Conservation (phyloP, 1,140 invertebrate genomes). For the Chymomyza costata region DNA sequence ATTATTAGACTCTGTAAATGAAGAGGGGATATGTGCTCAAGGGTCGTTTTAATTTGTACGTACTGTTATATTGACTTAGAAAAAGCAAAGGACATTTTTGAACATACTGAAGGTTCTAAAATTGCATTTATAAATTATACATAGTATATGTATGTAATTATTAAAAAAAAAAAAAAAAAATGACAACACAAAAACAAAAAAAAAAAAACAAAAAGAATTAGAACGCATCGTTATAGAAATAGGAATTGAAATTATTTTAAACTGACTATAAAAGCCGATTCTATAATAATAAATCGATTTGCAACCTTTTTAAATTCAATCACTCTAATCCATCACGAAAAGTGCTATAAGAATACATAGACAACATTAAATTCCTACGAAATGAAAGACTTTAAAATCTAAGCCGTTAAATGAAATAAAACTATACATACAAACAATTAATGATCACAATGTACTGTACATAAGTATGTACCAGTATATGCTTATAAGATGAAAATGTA, state of each 20-base stretch:
- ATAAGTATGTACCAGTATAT: conserved; percentile 17
- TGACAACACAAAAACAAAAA: conserved; percentile 11
- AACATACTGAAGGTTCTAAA: conserved; percentile 72
- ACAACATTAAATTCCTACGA: conserved; percentile 74
- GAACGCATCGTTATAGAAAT: conserved; percentile 60
- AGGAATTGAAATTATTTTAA: conserved; percentile 62
- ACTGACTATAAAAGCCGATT: conserved; percentile 17
- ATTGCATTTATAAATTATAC: conserved; percentile 66
- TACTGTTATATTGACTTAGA: conserved; percentile 48
- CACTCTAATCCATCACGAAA: conserved; percentile 39
- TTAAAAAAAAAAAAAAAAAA: neutral
- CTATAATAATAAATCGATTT: conserved; percentile 30
- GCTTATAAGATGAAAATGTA: conserved; percentile 35
- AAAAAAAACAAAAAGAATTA: conserved; percentile 32
- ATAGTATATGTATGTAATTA: conserved; percentile 35
- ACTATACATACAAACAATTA: conserved; percentile 35
- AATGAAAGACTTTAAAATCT: conserved; percentile 75
- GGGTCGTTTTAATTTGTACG: conserved; percentile 60
- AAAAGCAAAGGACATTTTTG: conserved; percentile 57
- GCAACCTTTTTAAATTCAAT: conserved; percentile 35
- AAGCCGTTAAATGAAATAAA: conserved; percentile 62
- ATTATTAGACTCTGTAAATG: conserved; percentile 10
- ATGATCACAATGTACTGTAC: conserved; percentile 12
- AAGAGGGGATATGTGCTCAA: conserved; percentile 45
- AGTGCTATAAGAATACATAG: conserved; percentile 49